Evolutionary conservation across 2,113 vertebrate species (phyloP), one percentile per base, ranked within the genome.

Genomic region (Callithrix jacchus): DNA sequence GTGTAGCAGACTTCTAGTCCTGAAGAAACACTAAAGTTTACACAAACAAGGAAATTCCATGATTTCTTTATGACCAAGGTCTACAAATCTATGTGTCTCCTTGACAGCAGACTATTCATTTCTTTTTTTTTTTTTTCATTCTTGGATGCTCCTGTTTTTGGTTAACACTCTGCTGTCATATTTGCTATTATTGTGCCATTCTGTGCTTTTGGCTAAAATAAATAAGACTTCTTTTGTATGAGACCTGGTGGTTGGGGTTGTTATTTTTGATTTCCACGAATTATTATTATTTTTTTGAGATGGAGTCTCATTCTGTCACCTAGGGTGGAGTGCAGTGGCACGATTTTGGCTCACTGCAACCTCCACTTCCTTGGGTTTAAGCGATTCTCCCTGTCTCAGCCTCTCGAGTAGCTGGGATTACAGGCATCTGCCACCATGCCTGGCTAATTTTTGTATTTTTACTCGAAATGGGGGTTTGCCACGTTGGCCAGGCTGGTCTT

Each of bases 191-290:
- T 92, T 80, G 9, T 92, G 68, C 5, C 11, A 35, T 77, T 82
- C 74, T 93, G 16, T 94, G 54, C 14, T 66, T 91, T 89, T 79
- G 58, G 23, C 52, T 54, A 92, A 77, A 86, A 91, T 20, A 91
- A 91, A 88, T 21, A 86, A 90, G 6, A 58, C 81, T 93, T 88
- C 45, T 85, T 30, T 79, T 87, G 17, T 95, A 56, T 93, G 85
- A 87, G 54, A 91, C 37, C 32, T 32, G 21, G 21, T 64, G 18
- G 81, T 64, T 95, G 21, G 49, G 32, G 85, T 70, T 61, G 30
- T 90, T 92, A 80, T 54, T 87, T 93, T 95, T 76, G 12, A 66
- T 81, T 91, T 91, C 61, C 30, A 64, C 61, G 32, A 64, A 64
- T 64, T 58, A 58, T 64, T 30, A 13, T 13, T 30, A 30, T 64